Percentiles rank a stretch among this genome's conserved stretches.
phyloP scores from a whole-genome alignment of 2,888 invertebrate genomes.

The Empis stercorea region DNA sequence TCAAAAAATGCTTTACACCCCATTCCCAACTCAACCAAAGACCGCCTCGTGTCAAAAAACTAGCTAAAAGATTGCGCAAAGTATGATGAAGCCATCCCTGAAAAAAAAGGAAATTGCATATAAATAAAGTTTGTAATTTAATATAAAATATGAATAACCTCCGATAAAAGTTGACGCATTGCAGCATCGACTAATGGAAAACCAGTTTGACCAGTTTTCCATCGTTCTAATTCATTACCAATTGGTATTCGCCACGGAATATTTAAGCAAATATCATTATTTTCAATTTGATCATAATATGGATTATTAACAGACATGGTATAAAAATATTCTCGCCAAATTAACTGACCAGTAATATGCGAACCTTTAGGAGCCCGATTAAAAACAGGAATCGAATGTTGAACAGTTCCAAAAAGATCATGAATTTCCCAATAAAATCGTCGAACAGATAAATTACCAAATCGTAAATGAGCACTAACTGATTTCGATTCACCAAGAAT shows the following conservation, averaged over 20 bases:
- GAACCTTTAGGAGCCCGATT: conserved; percentile 8
- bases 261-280: conserved; percentile 57
- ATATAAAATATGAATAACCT: conserved; percentile 21
- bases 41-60: conserved; percentile 59
- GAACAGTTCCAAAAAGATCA: conserved; percentile 47
- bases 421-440: conserved; percentile 59
- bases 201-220: conserved; percentile 51
- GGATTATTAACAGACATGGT: conserved; percentile 64
- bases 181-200: conserved; percentile 63
- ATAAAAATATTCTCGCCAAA: conserved; percentile 69
- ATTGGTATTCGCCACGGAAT: conserved; percentile 51
- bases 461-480: conserved; percentile 55
- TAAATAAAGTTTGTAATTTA: not conserved
- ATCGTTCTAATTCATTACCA: conserved; percentile 42
- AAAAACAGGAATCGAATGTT: conserved; percentile 26
- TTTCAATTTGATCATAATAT: conserved; percentile 51
- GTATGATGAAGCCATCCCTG: conserved; percentile 59
- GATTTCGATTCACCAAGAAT: conserved; percentile 53
- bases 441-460: conserved; percentile 58
- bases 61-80: conserved; percentile 57
- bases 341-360: conserved; percentile 47
- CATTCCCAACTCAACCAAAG: conserved; percentile 64
- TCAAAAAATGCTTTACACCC: conserved; percentile 51
- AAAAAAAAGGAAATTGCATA: no score
- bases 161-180: conserved; percentile 53